These are phyloP conservation scores for Steatornis caripensis DNA, from an alignment of 2,113 vertebrate species.

Conservation along the genomic window DNA sequence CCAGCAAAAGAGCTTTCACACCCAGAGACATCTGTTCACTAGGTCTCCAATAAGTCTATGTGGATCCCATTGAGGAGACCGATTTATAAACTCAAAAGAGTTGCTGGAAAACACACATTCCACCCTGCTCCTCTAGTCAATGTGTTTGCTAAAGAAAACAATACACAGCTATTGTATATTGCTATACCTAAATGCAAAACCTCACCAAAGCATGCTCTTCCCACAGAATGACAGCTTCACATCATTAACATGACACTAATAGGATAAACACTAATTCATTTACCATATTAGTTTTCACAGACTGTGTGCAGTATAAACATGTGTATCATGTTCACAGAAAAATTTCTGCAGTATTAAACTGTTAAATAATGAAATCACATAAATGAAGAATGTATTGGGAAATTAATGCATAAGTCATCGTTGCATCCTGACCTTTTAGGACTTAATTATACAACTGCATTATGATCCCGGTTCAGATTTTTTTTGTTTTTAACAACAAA, in stretches of 20 bases:
- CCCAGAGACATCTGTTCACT: not conserved
- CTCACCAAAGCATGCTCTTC: not conserved
- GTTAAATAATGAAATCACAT: not conserved
- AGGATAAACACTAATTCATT: not conserved
- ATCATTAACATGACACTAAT: not conserved
- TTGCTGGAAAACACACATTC: not conserved
- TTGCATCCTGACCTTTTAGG: not conserved
- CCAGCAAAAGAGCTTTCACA: not conserved
- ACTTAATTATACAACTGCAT: not conserved
- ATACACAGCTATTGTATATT: not conserved
- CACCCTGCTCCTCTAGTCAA: not conserved
- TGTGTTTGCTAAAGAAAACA: not conserved
- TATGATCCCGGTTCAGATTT: not conserved
- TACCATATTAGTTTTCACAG: not conserved
- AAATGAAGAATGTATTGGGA: not conserved
- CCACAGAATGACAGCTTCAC: not conserved
- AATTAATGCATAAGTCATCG: not conserved
- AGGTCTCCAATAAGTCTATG: rapidly evolving
- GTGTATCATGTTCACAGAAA: not conserved
- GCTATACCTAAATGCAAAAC: not conserved
- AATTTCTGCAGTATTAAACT: not conserved
- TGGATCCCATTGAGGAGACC: not conserved
- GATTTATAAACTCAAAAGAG: not conserved
- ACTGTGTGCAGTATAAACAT: not conserved
- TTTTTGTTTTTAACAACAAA: rapidly evolving